phyloP scores from a whole-genome alignment of 2,797 vertebrate genomes.

The Avahi laniger region DNA sequence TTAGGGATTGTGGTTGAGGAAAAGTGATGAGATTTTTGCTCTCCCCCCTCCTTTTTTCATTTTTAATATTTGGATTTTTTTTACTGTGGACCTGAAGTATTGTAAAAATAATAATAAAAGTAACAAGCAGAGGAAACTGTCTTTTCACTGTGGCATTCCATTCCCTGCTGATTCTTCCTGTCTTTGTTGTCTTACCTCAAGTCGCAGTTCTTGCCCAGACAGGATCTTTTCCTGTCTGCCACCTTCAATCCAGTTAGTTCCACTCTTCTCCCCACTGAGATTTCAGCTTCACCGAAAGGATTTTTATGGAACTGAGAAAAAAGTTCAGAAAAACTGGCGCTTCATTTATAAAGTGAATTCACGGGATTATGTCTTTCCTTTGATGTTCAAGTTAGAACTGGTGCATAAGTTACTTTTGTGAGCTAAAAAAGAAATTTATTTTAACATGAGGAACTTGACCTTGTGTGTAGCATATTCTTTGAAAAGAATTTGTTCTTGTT shows the following conservation, averaged over 20 bases:
- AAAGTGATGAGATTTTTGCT: not conserved
- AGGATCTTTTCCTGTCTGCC: not conserved
- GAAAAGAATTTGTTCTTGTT: constrained; percentile 39
- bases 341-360: not conserved
- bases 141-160: not conserved
- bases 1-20: not conserved
- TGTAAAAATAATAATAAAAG: not conserved
- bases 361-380: not conserved
- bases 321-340: not conserved
- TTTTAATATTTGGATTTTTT: not conserved
- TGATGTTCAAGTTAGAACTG: constrained; percentile 26
- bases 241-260: not conserved
- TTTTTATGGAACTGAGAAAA: constrained; percentile 26
- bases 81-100: not conserved
- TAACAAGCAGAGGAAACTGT: not conserved
- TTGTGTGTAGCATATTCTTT: not conserved
- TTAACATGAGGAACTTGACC: not conserved
- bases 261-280: not conserved
- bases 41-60: not conserved
- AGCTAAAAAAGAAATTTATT: not conserved
- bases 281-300: not conserved
- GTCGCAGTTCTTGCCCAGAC: not conserved
- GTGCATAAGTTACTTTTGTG: not conserved
- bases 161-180: not conserved
- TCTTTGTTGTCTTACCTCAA: not conserved